phyloP scores from a whole-genome alignment of 2,113 vertebrate genomes.

The Mystacornis crossleyi region DNA sequence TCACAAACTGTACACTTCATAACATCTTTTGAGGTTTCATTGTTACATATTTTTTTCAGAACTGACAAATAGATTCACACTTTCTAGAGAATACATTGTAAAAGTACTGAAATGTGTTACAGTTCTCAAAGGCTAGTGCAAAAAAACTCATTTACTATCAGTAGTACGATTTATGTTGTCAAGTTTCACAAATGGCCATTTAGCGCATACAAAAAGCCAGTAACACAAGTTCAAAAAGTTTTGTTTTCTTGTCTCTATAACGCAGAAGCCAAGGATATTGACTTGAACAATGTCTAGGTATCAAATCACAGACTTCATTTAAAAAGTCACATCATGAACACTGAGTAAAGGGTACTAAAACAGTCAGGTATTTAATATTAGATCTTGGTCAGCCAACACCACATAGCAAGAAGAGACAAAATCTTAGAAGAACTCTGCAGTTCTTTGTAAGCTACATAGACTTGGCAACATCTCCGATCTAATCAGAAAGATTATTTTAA shows the following conservation, averaged over 20 bases:
- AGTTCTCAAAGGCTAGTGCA: constrained; percentile 77
- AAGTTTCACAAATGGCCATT: constrained; percentile 84
- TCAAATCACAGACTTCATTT: constrained; percentile 82
- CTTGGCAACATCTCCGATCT: constrained; percentile 40
- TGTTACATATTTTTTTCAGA: constrained; percentile 78
- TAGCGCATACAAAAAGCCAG: constrained; percentile 82
- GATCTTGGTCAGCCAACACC: constrained; percentile 62
- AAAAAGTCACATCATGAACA: constrained; percentile 82
- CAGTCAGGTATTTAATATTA: constrained; percentile 53
- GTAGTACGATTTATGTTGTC: constrained; percentile 74
- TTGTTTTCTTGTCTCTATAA: constrained; percentile 60
- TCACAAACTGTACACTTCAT: constrained; percentile 96
- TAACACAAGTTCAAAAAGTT: constrained; percentile 75
- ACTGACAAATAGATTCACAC: constrained; percentile 79
- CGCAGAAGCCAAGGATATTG: constrained; percentile 69
- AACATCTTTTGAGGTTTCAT: constrained; percentile 82
- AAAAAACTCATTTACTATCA: constrained; percentile 70
- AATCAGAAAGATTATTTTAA: constrained; percentile 30
- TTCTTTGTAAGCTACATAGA: constrained; percentile 56
- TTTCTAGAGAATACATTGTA: constrained; percentile 78
- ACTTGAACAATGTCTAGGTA: constrained; percentile 75
- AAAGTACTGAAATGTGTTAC: constrained; percentile 80
- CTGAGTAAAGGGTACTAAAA: constrained; percentile 69
- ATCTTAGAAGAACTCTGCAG: constrained; percentile 23
- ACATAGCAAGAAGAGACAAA: constrained; percentile 65